Evolutionary conservation across 1,140 invertebrate genomes (phyloP).

Genomic region (Geopemphigus sp.): DNA sequence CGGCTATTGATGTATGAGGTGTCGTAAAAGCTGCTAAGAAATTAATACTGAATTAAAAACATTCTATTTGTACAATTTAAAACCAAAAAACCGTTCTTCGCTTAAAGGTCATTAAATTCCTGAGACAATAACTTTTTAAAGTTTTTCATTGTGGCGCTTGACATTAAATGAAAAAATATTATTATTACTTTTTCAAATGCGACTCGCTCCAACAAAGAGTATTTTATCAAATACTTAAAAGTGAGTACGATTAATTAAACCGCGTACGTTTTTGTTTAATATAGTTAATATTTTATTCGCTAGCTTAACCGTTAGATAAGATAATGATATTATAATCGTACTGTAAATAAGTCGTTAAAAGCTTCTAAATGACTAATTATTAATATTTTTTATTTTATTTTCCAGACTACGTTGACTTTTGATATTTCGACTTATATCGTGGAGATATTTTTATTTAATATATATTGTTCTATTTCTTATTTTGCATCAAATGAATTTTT

Average conservation of each 20-base stretch:
- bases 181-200: not conserved
- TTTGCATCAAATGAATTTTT: not conserved
- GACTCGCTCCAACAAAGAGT: not conserved
- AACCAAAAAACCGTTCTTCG: not conserved
- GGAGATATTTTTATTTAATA: not conserved
- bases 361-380: not conserved
- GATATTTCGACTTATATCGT: not conserved
- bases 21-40: not conserved
- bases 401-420: not conserved
- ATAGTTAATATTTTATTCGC: not conserved
- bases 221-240: not conserved
- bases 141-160: not conserved
- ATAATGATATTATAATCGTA: not conserved
- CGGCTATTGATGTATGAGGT: not conserved
- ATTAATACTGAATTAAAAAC: not conserved
- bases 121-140: not conserved
- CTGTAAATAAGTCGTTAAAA: not conserved
- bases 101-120: not conserved
- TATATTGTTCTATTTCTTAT: not conserved
- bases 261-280: not conserved
- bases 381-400: not conserved
- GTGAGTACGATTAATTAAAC: conserved; percentile 1
- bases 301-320: not conserved
- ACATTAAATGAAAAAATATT: not conserved
- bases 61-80: not conserved